These are phyloP conservation scores for Cyaniris semiargus DNA, from an alignment of 2,888 invertebrate species.

Conservation along the genomic window DNA sequence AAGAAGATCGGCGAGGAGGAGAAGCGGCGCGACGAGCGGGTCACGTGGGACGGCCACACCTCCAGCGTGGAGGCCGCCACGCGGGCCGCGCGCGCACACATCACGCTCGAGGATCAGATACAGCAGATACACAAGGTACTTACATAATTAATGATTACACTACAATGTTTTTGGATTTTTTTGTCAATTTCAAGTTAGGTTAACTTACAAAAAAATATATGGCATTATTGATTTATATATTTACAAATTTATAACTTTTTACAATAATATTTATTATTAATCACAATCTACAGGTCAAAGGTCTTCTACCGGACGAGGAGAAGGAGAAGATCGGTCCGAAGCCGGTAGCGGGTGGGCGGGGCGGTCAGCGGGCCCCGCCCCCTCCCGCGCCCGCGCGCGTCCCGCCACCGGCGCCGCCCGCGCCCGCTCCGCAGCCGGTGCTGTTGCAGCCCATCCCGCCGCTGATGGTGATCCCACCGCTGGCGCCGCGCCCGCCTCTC, in stretches of 20 bases:
- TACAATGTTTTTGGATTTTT: too few species aligned
- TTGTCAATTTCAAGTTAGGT: too few species aligned
- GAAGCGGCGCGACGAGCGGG: constrained; percentile 91
- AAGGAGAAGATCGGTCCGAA: constrained; percentile 98
- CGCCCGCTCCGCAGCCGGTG: constrained; percentile 46
- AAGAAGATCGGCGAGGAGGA: constrained; percentile 97
- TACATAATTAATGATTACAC: too few species aligned
- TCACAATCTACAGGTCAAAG: constrained; percentile 80
- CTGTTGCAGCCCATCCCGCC: constrained; percentile 71
- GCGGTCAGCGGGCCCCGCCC: constrained; percentile 41
- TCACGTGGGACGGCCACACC: constrained; percentile 99
- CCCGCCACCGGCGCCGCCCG: constrained; percentile 42
- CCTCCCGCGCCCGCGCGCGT: constrained; percentile 42
- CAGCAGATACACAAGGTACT: constrained; percentile 96
- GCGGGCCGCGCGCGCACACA: constrained; percentile 95
- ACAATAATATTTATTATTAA: too few species aligned
- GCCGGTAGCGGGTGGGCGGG: constrained; percentile 78
- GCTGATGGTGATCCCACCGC: constrained; percentile 75
- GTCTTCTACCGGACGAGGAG: constrained; percentile 95
- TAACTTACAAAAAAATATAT: too few species aligned
- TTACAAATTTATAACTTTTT: too few species aligned
- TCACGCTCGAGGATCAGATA: constrained; percentile 97
- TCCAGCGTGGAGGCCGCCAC: constrained; percentile 98
- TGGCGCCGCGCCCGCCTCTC: constrained; percentile 66
- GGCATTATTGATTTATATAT: too few species aligned